Base-by-base conservation (phyloP, 2,113 vertebrate genomes). In the Oncorhynchus clarkii region DNA sequence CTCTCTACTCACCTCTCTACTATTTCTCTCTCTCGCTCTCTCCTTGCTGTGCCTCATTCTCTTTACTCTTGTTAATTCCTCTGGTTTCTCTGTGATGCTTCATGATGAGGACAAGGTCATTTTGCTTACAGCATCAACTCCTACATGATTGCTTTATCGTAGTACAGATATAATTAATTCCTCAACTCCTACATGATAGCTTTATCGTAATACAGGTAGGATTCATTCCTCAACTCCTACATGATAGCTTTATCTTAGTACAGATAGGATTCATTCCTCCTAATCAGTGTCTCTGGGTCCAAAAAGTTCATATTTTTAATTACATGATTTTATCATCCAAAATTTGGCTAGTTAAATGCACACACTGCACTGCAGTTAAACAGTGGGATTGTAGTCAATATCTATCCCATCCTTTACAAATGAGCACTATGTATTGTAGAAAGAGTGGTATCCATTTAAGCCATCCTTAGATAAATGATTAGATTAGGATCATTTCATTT, bases 91-190 rank as follows among this genome's bases (percentile, higher is more conserved):
- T 18, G 49, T 88, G 82, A 88, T 85, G 80, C 82, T 20, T 5
- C 65, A 73, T 67, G 8, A 80, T 84, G 81, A 84, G 83, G 86
- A 82, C 81, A 70, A 78, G 71, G 81, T 80, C 71, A 79, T 85
- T 81, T 81, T 72, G 78, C 73, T 83, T 77, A 20, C 7, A 34
- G 29, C 27, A 7, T 34, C 67, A 39, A 20, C 29, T 45, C 29
- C 18, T 31, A 68, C 67, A 18, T 6, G 31, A 34, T 34, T 3
- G 27, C 27, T 27, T 27, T 27, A 27, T 27, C 27, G 27, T 3
- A 31, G 14, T 13, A 65, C 26, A 65, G 24, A 65, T 65, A 11
- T 12, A 12, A 65, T 66, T 66, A 2, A 5, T 29, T 66, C 1
- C 27, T 16, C 27, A 31, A 31, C 31, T 31, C 31, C 31, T 5